Evolutionary conservation across 2,888 invertebrate species (phyloP).

Genomic region (Philonicus albiceps): DNA sequence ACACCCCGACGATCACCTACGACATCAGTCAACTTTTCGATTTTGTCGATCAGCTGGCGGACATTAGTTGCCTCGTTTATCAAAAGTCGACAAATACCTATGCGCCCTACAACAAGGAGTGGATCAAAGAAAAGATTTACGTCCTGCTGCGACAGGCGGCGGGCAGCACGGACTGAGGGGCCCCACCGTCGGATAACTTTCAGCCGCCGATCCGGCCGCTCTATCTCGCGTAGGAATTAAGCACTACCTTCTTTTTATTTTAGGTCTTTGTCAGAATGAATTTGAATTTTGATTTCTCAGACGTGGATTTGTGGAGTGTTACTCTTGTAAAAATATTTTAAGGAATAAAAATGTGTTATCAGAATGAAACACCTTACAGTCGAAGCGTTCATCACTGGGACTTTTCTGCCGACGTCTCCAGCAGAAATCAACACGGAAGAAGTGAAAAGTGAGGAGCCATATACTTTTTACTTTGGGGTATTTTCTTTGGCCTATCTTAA

Average conservation of each 20-base stretch:
- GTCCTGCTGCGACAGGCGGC: conserved; percentile 92
- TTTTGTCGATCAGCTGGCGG: conserved; percentile 95
- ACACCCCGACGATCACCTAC: conserved; percentile 96
- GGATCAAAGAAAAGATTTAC: conserved; percentile 99
- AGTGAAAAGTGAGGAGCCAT: too few relatives aligned
- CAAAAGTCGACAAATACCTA: conserved; percentile 96
- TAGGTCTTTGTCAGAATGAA: not conserved
- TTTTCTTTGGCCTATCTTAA: too few relatives aligned
- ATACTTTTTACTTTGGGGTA: too few relatives aligned
- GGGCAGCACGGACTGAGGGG: conserved; percentile 60
- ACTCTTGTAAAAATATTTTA: conserved; percentile 8
- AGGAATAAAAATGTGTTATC: conserved; percentile 9
- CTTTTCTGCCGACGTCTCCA: not conserved
- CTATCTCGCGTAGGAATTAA: not conserved
- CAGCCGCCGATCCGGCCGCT: too few relatives aligned
- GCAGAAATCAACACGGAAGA: not conserved
- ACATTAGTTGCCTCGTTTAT: conserved; percentile 95
- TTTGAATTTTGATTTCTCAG: not conserved
- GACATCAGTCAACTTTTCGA: conserved; percentile 98
- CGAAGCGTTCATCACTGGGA: not conserved
- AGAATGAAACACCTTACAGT: not conserved
- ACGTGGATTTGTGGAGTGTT: not conserved
- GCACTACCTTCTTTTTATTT: not conserved
- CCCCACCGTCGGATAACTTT: not conserved
- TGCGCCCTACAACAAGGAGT: conserved; percentile 98